A percentile compares a stretch with the other conserved stretches of the same genome.
Conservation (phyloP, 2,113 vertebrate species). For the Ctenodactylus gundi region DNA sequence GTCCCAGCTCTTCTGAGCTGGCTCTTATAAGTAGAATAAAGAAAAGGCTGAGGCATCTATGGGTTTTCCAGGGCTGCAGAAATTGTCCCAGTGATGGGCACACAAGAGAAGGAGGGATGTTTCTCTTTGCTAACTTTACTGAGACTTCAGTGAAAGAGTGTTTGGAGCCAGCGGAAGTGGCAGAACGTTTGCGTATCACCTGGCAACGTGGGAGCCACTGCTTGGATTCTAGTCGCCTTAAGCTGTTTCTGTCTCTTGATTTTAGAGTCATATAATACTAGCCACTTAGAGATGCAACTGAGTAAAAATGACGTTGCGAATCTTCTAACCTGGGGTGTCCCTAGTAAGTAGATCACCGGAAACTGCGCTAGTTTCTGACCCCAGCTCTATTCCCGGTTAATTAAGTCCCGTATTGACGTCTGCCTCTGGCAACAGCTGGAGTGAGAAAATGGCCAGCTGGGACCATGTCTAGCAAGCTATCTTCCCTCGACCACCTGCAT, state of each 20-base stretch:
- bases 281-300: background rate
- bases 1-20: background rate
- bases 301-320: background rate
- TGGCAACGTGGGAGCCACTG: background rate
- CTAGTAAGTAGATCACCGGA: accelerated
- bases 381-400: background rate
- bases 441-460: too few relatives aligned
- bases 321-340: background rate
- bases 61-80: background rate
- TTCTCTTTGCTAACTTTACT: background rate
- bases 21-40: slow-evolving; percentile 4
- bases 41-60: background rate
- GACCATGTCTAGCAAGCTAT: accelerated
- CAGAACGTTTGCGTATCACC: background rate
- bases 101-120: background rate
- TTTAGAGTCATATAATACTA: background rate
- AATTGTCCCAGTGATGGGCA: background rate
- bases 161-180: background rate
- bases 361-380: background rate
- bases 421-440: background rate
- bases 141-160: background rate
- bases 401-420: background rate
- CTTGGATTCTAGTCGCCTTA: background rate
- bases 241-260: background rate
- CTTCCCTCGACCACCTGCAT: background rate